phyloP scores from a whole-genome alignment of 2,797 vertebrate genomes.

The Spinus pinus region DNA sequence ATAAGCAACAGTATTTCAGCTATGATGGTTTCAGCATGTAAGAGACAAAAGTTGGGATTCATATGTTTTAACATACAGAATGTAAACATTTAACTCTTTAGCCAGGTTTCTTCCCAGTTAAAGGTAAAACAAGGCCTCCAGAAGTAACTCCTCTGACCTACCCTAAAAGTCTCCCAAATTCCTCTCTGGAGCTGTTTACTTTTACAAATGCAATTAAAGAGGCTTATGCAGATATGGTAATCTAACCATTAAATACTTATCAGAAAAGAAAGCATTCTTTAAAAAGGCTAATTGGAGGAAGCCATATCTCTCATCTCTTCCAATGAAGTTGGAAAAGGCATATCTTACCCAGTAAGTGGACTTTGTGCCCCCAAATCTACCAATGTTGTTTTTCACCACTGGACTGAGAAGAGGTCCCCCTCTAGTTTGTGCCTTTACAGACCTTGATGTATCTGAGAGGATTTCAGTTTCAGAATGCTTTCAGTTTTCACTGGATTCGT shows the following conservation, averaged over 20 bases:
- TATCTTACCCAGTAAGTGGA: not conserved
- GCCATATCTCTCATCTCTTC: not conserved
- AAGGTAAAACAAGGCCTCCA: not conserved
- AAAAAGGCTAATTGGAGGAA: not conserved
- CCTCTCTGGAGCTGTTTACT: not conserved
- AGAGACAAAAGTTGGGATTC: not conserved
- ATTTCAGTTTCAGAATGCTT: not conserved
- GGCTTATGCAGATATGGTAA: not conserved
- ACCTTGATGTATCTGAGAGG: not conserved
- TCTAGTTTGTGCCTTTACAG: not conserved
- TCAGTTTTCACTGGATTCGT: not conserved
- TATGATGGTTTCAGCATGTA: not conserved
- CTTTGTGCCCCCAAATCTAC: not conserved
- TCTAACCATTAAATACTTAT: not conserved
- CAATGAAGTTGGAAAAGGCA: not conserved
- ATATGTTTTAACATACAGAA: not conserved
- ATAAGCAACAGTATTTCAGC: not conserved
- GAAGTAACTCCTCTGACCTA: not conserved
- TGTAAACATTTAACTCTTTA: not conserved
- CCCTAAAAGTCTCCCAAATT: not conserved
- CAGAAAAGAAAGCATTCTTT: not conserved
- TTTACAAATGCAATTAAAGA: not conserved
- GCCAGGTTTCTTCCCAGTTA: not conserved
- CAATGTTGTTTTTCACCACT: fast-evolving
- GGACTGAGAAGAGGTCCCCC: not conserved